Evolutionary conservation across 2,888 invertebrate species (phyloP), one percentile per base, ranked within the genome.

Genomic region (Dasysyrphus albostriatus): DNA sequence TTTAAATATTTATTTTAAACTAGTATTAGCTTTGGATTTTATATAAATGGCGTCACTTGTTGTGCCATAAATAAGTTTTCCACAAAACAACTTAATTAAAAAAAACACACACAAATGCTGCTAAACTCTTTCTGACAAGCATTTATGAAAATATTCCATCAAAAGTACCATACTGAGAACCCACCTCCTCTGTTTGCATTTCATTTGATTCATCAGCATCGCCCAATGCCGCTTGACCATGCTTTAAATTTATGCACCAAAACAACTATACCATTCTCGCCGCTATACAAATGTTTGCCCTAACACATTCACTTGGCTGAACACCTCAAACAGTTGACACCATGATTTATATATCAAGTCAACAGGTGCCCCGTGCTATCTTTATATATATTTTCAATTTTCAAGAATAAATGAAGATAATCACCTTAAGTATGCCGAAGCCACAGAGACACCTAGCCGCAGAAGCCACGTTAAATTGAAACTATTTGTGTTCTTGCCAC

Each of bases 271-370:
- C 19, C 19, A 16, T 51, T 24, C 51, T 51, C 19, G 19, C 42
- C 24, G 24, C 24, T 24, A 2, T 58, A 59, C 75, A 80, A n/a
- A 72, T 76, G 58, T 75, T 76, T 76, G 42, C 44, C 34, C 59
- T 37, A 72, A 58, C 65, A 75, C 65, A 80, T 63, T 67, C 76
- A 59, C 59, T 39, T n/a, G 72, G 19, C 37, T 49, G 47, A 76
- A 61, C 73, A 79, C 61, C 83, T 79, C 67, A 63, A 67, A 74
- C 72, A 85, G 77, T 74, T 85, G 85, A 77, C 85, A 85, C 47
- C 8, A 44, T 87, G 82, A 87, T 87, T 87, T 87, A 85, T 82
- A 51, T 47, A 70, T 63, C 69, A 61, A 87, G 74, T 70, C 51
- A 87, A 69, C 82, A 75, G 85, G 82, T 87, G 78, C 82, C 63